Conservation (phyloP, 2,797 vertebrate species). For the Ctenopoma multispine region DNA sequence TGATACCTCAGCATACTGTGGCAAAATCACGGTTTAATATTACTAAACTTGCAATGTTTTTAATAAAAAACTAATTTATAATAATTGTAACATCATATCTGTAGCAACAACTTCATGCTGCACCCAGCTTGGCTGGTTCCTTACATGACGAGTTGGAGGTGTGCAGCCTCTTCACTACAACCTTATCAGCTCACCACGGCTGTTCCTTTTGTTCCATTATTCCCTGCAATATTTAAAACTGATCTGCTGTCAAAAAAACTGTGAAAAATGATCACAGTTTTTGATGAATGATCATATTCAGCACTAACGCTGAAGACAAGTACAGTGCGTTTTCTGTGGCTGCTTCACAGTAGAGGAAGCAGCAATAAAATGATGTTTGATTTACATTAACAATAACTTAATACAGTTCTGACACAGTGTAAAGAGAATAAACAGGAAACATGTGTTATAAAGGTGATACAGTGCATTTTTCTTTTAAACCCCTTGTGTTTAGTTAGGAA, state of each 20-base stretch:
- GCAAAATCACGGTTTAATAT: too few relatives aligned
- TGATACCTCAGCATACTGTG: too few relatives aligned
- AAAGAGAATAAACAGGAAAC: conserved; percentile 5
- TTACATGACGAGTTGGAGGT: too few relatives aligned
- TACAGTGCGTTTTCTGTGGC: not conserved
- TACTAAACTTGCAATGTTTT: too few relatives aligned
- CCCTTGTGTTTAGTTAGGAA: not conserved
- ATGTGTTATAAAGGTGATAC: not conserved
- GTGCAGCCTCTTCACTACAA: too few relatives aligned
- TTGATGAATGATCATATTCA: not conserved
- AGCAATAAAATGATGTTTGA: not conserved
- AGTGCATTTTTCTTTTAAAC: not conserved
- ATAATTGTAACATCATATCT: too few relatives aligned
- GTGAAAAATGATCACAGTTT: not conserved
- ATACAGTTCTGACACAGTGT: not conserved
- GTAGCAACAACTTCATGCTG: too few relatives aligned
- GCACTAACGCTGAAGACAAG: not conserved
- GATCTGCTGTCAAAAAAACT: not conserved
- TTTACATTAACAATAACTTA: conserved; percentile 2
- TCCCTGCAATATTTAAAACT: not conserved
- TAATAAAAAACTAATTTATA: too few relatives aligned
- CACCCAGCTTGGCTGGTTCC: too few relatives aligned
- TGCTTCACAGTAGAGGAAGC: conserved; percentile 2
- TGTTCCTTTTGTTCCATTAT: not conserved
- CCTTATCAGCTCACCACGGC: not conserved